phyloP scores from a whole-genome alignment of 2,113 vertebrate species.

The Hylia prasina region DNA sequence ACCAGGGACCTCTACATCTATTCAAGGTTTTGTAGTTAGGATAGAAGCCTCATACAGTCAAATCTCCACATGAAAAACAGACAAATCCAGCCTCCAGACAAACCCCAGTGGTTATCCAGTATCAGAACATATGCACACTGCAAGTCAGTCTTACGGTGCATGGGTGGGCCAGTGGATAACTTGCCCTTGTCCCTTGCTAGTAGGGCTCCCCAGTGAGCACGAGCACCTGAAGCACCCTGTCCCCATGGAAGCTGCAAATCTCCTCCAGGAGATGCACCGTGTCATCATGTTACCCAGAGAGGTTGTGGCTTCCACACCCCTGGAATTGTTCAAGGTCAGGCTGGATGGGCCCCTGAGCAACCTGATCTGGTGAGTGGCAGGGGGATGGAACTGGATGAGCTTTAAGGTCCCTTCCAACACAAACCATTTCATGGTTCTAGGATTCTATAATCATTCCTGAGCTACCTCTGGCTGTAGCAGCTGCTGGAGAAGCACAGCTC shows the following conservation, averaged over 20 bases:
- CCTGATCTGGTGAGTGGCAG: no score
- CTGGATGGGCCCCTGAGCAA: background rate
- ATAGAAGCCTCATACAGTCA: background rate
- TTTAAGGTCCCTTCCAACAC: background rate
- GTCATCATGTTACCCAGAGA: background rate
- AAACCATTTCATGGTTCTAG: background rate
- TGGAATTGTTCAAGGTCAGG: background rate
- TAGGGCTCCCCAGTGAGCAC: background rate
- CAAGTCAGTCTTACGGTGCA: background rate
- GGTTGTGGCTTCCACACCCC: background rate
- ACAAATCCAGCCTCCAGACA: background rate
- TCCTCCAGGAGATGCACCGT: background rate
- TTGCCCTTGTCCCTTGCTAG: background rate
- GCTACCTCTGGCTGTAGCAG: background rate
- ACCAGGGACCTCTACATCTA: background rate
- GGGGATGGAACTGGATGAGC: background rate
- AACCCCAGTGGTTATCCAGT: background rate
- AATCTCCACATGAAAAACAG: background rate
- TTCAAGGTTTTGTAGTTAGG: background rate
- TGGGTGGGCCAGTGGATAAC: background rate
- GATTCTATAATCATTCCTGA: background rate
- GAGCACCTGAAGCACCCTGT: background rate
- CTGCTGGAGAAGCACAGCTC: background rate
- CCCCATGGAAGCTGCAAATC: background rate
- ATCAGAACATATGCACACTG: rapidly evolving